Base-by-base conservation (phyloP, 2,113 vertebrate species). In the Notarius quadriscutis region DNA sequence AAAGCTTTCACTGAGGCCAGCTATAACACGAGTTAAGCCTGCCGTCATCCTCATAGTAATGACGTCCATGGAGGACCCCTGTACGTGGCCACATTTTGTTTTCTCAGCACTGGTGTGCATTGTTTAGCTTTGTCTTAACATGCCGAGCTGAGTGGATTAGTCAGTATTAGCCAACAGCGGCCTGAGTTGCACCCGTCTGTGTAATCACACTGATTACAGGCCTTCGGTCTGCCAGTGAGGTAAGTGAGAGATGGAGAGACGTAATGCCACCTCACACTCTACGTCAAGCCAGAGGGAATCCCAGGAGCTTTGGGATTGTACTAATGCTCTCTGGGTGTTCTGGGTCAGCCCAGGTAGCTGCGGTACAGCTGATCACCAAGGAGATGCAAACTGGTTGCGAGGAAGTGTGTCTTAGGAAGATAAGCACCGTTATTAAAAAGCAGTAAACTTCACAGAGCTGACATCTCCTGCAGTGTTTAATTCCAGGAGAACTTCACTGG, bases 271-370 rank as follows among this genome's bases (percentile, higher is more conserved):
- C 80, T 86, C 48, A 82, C 82, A 5, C 18, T 79, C 65, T 48
- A 77, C 83, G 86, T 91, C 48, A 55, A 63, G 48, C 78, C 41
- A 30, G 57, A 89, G 93, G 91, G 89, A 92, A 91, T 88, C 86
- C 91, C 89, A 60, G 77, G 89, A 89, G 91, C 89, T 88, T 91
- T 83, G 91, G 89, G 85, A 87, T 90, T 55, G 63, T 84, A 53
- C 55, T 75, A 88, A 88, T 63, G 63, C 88, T 83, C 67, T 86
- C 89, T 60, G 80, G 25, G 25, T 86, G 91, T 94, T 94, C 92
- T 91, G 88, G 90, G 92, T 90, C 92, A 90, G 91, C 89, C 84
- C 63, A 34, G 85, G 78, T 91, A 91, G 90, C 83, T 85, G 81
- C 51, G 67, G 81, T 22, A 81, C 85, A 75, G 88, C 82, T 81